Conservation (phyloP, 2,888 invertebrate genomes). For the Mayetiola destructor region DNA sequence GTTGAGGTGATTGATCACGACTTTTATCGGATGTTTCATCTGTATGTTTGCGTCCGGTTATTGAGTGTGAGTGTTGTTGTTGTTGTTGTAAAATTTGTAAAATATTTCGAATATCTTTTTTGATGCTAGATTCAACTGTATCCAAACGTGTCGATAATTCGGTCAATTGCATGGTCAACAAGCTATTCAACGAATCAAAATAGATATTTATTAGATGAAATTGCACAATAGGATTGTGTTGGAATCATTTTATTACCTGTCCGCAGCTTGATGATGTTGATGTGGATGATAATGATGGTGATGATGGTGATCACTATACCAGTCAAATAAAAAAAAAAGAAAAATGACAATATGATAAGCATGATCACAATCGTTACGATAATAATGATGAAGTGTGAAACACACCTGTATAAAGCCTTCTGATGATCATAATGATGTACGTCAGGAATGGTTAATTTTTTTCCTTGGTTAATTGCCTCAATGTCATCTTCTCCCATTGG, state of each 20-base stretch:
- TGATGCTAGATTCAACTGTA: constrained; percentile 24
- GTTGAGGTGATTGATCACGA: background rate
- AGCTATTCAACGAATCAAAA: constrained; percentile 18
- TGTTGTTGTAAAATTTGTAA: constrained; percentile 26
- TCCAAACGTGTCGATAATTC: constrained; percentile 25
- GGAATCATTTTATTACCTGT: background rate
- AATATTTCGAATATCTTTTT: constrained; percentile 25
- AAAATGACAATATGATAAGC: too few relatives aligned
- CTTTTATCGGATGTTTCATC: background rate
- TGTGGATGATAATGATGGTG: constrained; percentile 8
- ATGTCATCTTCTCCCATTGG: too few relatives aligned
- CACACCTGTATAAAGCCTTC: too few relatives aligned
- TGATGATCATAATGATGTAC: too few relatives aligned
- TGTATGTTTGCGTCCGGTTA: background rate
- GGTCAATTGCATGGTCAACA: constrained; percentile 24
- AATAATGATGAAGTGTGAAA: too few relatives aligned
- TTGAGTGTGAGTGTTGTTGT: constrained; percentile 25
- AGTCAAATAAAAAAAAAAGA: too few relatives aligned
- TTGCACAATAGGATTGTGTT: background rate
- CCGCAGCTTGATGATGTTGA: background rate
- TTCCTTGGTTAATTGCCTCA: too few relatives aligned
- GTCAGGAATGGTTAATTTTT: too few relatives aligned
- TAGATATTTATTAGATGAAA: background rate
- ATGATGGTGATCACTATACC: background rate
- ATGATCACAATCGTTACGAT: too few relatives aligned